Evolutionary conservation across 2,888 invertebrate genomes (phyloP).

Genomic region (Rapana venosa): DNA sequence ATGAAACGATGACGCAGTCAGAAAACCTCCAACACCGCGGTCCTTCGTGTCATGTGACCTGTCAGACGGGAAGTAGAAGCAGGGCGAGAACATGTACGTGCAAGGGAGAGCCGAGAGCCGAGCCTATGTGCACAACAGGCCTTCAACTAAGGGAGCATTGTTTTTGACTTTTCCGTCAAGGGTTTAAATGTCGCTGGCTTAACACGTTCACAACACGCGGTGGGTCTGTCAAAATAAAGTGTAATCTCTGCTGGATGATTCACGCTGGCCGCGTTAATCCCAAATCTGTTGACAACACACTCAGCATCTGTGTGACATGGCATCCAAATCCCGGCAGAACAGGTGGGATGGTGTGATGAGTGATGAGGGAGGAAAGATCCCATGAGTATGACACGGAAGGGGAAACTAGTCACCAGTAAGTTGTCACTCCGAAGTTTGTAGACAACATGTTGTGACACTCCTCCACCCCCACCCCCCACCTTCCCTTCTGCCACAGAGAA

Average conservation of each 20-base stretch:
- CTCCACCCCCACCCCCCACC: too few species aligned
- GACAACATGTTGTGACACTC: too few species aligned
- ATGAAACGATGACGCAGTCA: constrained; percentile 10
- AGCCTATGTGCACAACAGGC: too few species aligned
- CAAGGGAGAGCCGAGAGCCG: too few species aligned
- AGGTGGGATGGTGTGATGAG: neutral
- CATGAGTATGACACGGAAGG: too few species aligned
- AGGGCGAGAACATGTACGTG: neutral
- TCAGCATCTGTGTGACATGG: neutral
- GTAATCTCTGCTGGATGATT: neutral
- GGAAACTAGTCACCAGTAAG: too few species aligned
- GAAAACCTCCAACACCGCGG: neutral
- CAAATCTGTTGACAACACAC: neutral
- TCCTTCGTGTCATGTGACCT: neutral
- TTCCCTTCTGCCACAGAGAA: too few species aligned
- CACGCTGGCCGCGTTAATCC: neutral
- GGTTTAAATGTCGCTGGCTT: neutral
- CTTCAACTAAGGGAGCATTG: constrained; percentile 14
- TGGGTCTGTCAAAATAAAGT: neutral
- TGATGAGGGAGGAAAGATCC: neutral
- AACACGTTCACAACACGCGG: neutral
- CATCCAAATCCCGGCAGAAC: neutral
- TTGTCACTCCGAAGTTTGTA: too few species aligned
- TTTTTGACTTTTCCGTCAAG: neutral
- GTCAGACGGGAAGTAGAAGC: neutral